A percentile compares a stretch with the other conserved stretches of the same genome.
Conservation (phyloP, 1,140 invertebrate species). For the Mesaphorura yosii region DNA sequence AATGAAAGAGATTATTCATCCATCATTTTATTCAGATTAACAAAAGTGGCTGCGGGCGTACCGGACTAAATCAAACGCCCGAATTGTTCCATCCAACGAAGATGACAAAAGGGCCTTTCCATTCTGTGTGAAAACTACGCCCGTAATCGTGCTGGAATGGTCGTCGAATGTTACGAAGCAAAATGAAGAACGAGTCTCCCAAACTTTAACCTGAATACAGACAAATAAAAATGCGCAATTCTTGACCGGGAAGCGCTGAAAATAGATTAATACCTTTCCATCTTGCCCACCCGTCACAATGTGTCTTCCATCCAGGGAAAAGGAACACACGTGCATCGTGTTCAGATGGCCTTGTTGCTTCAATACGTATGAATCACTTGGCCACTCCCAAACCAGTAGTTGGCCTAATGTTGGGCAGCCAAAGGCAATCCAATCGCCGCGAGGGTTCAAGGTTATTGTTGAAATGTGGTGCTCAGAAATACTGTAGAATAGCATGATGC, state of each 20-base stretch:
- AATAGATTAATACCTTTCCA: constrained; percentile 81
- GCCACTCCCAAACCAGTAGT: constrained; percentile 96
- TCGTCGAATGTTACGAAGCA: constrained; percentile 91
- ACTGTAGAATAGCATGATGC: constrained; percentile 40
- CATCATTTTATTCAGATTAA: no score
- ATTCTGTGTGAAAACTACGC: constrained; percentile 72
- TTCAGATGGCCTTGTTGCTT: constrained; percentile 92
- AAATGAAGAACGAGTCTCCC: constrained; percentile 81
- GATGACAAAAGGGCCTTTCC: constrained; percentile 83
- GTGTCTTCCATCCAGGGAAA: constrained; percentile 80
- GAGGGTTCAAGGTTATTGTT: constrained; percentile 65
- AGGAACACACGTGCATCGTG: constrained; percentile 74
- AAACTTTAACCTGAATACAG: constrained; percentile 69
- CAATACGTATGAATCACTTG: constrained; percentile 94
- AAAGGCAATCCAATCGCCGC: constrained; percentile 89
- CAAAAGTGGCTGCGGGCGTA: constrained; percentile 35
- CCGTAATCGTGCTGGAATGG: constrained; percentile 68
- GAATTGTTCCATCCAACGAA: constrained; percentile 86
- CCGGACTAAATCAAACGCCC: constrained; percentile 84
- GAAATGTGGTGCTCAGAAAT: constrained; percentile 69
- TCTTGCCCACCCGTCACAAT: constrained; percentile 89
- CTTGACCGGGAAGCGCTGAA: background rate
- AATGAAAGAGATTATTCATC: constrained; percentile 40
- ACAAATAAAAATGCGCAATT: constrained; percentile 8
- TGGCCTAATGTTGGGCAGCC: constrained; percentile 75